phyloP scores from a whole-genome alignment of 1,140 invertebrate species.

The Cotesia typhae region DNA sequence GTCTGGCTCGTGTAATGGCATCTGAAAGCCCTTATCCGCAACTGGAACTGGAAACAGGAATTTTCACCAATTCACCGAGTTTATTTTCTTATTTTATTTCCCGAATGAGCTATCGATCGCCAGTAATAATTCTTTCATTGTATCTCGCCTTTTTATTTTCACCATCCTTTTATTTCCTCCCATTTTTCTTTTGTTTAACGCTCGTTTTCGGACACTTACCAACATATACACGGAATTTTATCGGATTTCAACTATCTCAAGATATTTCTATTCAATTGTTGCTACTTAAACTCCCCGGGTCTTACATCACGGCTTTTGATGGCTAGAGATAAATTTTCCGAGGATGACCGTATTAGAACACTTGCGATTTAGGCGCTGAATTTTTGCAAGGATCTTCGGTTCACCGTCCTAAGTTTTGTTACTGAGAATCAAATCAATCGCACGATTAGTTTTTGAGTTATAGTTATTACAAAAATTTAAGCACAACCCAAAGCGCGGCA shows the following conservation, averaged over 20 bases:
- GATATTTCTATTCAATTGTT: slow-evolving; percentile 7
- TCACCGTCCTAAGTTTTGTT: too few relatives aligned
- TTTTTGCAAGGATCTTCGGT: too few relatives aligned
- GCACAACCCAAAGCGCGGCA: too few relatives aligned
- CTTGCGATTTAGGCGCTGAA: too few relatives aligned
- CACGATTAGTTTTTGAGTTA: too few relatives aligned
- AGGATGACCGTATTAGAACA: too few relatives aligned
- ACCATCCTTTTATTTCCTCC: neutral
- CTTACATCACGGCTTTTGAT: too few relatives aligned
- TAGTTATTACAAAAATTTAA: too few relatives aligned
- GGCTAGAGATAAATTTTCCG: too few relatives aligned
- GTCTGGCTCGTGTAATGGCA: neutral
- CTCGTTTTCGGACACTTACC: neutral
- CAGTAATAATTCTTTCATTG: slow-evolving; percentile 1
- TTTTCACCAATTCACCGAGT: neutral
- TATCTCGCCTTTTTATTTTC: neutral
- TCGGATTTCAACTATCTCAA: neutral
- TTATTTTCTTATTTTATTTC: neutral
- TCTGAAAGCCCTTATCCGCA: neutral
- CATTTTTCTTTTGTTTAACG: neutral
- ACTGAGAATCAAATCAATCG: too few relatives aligned
- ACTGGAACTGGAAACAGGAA: neutral
- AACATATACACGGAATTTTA: neutral
- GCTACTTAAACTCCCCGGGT: neutral
- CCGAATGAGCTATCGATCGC: slow-evolving; percentile 2